Evolutionary conservation across 2,113 vertebrate genomes (phyloP), one percentile per base, ranked within the genome.

Genomic region (Notothenia rossii): DNA sequence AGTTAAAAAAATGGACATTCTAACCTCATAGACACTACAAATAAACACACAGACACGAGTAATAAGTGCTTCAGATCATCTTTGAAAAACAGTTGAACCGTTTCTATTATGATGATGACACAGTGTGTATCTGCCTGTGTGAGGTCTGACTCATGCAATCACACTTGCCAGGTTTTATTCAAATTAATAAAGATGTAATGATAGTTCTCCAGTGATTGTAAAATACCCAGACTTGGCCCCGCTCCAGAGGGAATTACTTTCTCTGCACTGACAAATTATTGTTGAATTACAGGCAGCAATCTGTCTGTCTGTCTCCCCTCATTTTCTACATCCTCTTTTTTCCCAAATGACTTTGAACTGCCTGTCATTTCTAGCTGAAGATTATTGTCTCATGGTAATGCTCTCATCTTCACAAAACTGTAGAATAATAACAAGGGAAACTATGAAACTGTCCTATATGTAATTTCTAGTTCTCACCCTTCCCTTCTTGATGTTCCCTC

Each of bases 101-200:
- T 40, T 40, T 7, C 36, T 40, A 40, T 40, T 6, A 40, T 40
- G 36, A 40, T 40, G 7, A 40, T 40, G 36, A 40, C 36, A 40
- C 36, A 40, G 36, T 40, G 36, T 40, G 36, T 40, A 40, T 40
- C 36, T 40, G 36, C 36, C 36, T 40, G 36, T 40, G 36, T 40
- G 36, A 40, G 36, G 36, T 40, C 36, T 40, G 36, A 40, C 36
- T 40, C 36, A 40, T 40, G 5, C 5, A 49, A 9, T 40, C 13
- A 29, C 51, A 13, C 75, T 69, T 85, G 82, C 63, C 82, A 88
- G 81, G 58, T 81, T 86, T 81, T 58, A 89, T 86, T 79, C 67
- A 64, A 77, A 72, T 89, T 86, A 91, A 84, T 89, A 83, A 83
- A 88, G 88, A 88, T 85, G 53, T 86, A 87, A 89, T 91, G 80